These are phyloP conservation scores for Fundulus diaphanus DNA, from an alignment of 2,797 vertebrate species.

Conservation along the genomic window DNA sequence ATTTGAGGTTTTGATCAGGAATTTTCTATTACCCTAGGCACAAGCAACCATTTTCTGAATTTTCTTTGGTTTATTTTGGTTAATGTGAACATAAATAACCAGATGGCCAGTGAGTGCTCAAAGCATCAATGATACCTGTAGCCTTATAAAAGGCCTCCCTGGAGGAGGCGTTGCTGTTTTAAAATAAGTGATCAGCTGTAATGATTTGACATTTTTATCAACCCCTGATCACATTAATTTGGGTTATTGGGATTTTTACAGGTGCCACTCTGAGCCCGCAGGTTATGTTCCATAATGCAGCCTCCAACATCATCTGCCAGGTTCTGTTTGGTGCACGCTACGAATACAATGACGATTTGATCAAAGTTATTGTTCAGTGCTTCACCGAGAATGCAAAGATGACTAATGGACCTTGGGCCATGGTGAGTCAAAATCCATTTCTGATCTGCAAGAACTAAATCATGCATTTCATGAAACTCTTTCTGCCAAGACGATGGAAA, in stretches of 20 bases:
- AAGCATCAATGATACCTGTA: too few relatives aligned
- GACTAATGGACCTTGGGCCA: constrained; percentile 73
- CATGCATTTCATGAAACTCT: background rate
- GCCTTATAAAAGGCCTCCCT: background rate
- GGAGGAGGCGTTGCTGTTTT: too few relatives aligned
- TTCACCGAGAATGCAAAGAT: constrained; percentile 42
- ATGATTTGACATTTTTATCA: background rate
- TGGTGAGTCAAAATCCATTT: constrained; percentile 56
- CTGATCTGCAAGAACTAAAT: background rate
- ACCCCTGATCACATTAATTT: background rate
- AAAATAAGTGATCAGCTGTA: background rate
- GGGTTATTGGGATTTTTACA: constrained; percentile 17
- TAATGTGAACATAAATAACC: too few relatives aligned
- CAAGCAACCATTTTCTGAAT: background rate
- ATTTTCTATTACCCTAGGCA: background rate
- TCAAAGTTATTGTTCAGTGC: constrained; percentile 27
- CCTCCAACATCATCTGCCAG: constrained; percentile 73
- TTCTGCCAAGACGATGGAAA: background rate
- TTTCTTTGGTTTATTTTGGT: background rate
- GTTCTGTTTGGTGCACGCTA: constrained; percentile 65
- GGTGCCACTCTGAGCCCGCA: constrained; percentile 56
- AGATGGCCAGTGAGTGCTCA: background rate
- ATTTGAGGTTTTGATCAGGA: background rate
- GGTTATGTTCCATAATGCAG: constrained; percentile 71
- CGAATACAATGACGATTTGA: constrained; percentile 63